These are phyloP conservation scores for Gadus macrocephalus DNA, from an alignment of 2,113 vertebrate genomes.

Conservation along the genomic window DNA sequence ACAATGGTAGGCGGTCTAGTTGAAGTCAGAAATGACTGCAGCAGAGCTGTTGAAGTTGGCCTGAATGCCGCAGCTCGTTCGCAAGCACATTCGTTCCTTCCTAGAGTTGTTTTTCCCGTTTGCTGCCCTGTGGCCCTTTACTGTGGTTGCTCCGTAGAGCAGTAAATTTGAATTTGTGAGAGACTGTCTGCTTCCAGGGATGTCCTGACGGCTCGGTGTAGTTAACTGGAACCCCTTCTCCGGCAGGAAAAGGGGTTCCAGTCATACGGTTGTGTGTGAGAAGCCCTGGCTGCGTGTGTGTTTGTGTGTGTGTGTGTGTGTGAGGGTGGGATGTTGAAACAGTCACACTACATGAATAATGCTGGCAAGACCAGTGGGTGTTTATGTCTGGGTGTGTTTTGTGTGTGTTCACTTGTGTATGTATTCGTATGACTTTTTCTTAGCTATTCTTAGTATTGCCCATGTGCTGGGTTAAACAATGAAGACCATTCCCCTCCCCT, in stretches of 20 bases:
- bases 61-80: slow-evolving; percentile 24
- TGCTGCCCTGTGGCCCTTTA: slow-evolving; percentile 63
- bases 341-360: too few species aligned
- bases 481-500: too few species aligned
- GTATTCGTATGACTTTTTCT: too few species aligned
- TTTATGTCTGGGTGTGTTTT: too few species aligned
- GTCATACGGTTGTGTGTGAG: background rate
- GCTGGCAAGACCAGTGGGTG: too few species aligned
- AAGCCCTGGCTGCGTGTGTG: too few species aligned
- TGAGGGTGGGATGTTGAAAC: too few species aligned
- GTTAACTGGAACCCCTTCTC: background rate
- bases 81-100: slow-evolving; percentile 17
- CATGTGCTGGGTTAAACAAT: too few species aligned
- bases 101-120: slow-evolving; percentile 62
- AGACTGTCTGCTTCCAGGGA: slow-evolving; percentile 48
- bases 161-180: slow-evolving; percentile 51
- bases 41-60: slow-evolving; percentile 33
- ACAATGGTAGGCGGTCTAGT: slow-evolving; percentile 46
- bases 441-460: too few species aligned
- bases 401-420: too few species aligned
- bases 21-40: slow-evolving; percentile 49
- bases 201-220: slow-evolving; percentile 1
- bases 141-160: slow-evolving; percentile 53
- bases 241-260: background rate
- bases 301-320: too few species aligned